phyloP scores from a whole-genome alignment of 1,140 invertebrate species.

The Microvelia longipes region DNA sequence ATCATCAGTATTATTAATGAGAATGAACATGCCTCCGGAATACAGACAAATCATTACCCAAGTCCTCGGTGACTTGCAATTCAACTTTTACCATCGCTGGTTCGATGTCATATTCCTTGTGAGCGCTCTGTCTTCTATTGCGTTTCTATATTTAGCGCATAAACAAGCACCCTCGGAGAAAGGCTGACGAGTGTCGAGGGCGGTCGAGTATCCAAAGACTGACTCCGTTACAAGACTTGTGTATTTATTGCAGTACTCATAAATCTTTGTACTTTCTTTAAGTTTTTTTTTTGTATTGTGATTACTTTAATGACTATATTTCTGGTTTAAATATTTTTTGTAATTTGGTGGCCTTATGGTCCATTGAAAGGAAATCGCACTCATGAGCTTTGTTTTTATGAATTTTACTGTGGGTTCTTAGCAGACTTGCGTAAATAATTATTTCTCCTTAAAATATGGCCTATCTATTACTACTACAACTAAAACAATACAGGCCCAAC shows the following conservation, averaged over 20 bases:
- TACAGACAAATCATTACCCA: constrained; percentile 95
- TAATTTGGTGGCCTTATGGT: no score
- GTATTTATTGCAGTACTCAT: not conserved
- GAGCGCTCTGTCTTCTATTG: constrained; percentile 87
- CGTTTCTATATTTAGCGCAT: constrained; percentile 87
- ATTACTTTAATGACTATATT: no score
- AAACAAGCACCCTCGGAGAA: constrained; percentile 51
- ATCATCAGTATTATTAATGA: constrained; percentile 89
- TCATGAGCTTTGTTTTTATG: no score
- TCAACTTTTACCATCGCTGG: constrained; percentile 99
- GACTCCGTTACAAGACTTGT: not conserved
- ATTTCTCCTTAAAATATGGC: no score
- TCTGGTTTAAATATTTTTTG: no score
- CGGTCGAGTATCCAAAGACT: not conserved
- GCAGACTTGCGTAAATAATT: no score
- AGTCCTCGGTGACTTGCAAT: constrained; percentile 93
- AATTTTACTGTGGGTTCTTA: no score
- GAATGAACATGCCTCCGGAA: constrained; percentile 99
- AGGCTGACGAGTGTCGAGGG: constrained; percentile 9
- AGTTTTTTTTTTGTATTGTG: no score
- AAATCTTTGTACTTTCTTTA: no score
- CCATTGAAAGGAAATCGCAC: no score
- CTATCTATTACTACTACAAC: no score
- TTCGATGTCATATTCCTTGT: constrained; percentile 99
- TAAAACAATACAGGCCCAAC: no score